These are phyloP conservation scores for Otis tarda DNA, from an alignment of 2,113 vertebrate genomes.

Conservation along the genomic window DNA sequence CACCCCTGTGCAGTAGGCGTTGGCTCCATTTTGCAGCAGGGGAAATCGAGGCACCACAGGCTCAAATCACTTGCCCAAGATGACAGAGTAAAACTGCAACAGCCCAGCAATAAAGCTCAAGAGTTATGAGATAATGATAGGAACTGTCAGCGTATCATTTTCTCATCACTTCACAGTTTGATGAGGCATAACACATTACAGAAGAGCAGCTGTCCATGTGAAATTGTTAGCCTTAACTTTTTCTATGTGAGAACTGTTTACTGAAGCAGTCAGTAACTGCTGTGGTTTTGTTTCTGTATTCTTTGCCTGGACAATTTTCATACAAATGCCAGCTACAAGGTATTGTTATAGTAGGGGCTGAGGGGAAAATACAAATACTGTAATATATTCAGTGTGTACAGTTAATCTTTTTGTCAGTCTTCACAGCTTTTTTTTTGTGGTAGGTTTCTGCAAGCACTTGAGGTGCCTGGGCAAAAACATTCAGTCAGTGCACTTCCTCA, in stretches of 20 bases:
- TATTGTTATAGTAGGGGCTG: not conserved
- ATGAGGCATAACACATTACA: not conserved
- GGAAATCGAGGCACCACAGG: not conserved
- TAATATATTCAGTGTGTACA: not conserved
- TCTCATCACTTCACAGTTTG: slow-evolving; percentile 28
- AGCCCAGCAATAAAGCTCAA: not conserved
- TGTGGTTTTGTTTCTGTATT: not conserved
- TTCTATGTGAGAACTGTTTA: not conserved
- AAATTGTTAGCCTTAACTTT: not conserved
- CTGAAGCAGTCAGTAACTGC: not conserved
- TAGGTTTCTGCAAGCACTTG: not conserved
- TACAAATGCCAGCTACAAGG: not conserved
- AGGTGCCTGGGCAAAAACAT: not conserved
- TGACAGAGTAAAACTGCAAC: not conserved
- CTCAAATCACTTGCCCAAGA: not conserved
- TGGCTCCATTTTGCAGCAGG: not conserved
- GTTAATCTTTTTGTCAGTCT: not conserved
- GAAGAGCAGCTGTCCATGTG: slow-evolving; percentile 5
- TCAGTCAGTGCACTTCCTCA: not conserved
- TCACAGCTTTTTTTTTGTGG: not conserved
- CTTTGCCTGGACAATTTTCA: not conserved
- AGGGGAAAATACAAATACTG: not conserved
- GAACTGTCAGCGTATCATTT: not conserved
- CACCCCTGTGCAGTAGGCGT: not conserved
- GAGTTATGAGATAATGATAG: not conserved